A percentile compares a stretch with the other conserved stretches of the same genome.
phyloP scores from a whole-genome alignment of 2,113 vertebrate species.

The Lanius ludovicianus region DNA sequence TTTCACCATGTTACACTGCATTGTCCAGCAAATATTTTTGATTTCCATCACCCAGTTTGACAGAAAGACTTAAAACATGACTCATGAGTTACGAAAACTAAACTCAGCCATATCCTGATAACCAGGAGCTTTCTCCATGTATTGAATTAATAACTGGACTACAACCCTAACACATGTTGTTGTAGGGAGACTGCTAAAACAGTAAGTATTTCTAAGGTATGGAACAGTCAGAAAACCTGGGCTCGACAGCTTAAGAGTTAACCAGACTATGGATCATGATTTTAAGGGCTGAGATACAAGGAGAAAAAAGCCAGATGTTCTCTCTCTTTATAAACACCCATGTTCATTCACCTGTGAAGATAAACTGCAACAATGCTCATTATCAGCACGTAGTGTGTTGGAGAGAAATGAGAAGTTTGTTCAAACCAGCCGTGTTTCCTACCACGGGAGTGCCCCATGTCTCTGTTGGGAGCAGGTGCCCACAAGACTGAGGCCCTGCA shows the following conservation, averaged over 20 bases:
- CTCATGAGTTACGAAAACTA: accelerated
- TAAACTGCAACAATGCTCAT: background rate
- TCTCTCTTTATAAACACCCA: background rate
- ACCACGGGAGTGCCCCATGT: background rate
- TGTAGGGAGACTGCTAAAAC: background rate
- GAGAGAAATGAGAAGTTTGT: background rate
- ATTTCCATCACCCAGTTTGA: background rate
- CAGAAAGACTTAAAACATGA: background rate
- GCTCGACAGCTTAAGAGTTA: background rate
- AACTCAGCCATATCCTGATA: background rate
- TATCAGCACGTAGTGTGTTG: background rate
- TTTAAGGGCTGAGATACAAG: background rate
- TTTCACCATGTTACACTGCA: accelerated
- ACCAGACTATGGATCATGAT: background rate
- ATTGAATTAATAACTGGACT: background rate
- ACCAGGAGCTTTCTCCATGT: background rate
- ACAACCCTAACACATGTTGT: background rate
- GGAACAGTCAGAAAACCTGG: background rate
- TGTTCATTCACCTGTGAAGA: background rate
- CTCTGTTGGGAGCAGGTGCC: background rate
- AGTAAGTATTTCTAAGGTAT: background rate
- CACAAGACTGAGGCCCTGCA: background rate
- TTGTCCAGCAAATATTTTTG: background rate
- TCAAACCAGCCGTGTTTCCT: background rate
- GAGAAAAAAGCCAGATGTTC: background rate